Conservation (phyloP, 2,797 vertebrate species). For the Notoglanidium macrostoma region DNA sequence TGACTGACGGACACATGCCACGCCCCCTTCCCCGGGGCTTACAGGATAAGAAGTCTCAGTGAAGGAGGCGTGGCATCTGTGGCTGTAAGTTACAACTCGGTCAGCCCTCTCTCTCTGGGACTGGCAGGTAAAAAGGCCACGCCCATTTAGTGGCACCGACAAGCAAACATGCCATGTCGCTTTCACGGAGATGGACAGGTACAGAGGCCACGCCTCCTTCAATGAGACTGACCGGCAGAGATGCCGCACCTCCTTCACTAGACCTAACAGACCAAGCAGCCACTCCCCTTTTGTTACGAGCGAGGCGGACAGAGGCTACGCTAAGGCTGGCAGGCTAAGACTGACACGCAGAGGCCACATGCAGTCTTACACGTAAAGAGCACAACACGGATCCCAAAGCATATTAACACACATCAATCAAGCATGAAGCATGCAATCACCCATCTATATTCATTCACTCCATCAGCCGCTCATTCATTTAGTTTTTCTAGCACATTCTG, state of each 20-base stretch:
- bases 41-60: neutral
- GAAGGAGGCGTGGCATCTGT: neutral
- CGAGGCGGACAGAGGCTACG: neutral
- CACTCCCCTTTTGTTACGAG: neutral
- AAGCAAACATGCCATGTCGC: conserved; percentile 33
- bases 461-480: conserved; percentile 22
- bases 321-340: neutral
- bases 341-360: conserved; percentile 13
- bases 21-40: neutral
- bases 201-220: neutral
- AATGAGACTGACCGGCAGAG: neutral
- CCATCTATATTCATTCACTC: neutral
- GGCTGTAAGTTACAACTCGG: neutral
- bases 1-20: neutral
- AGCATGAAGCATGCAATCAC: neutral
- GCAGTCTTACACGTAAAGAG: neutral
- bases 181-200: neutral
- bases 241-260: neutral
- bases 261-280: neutral
- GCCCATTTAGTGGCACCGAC: neutral
- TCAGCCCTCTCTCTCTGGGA: neutral
- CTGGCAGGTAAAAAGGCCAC: neutral
- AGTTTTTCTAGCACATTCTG: conserved; percentile 18
- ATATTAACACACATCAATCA: neutral
- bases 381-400: neutral